Evolutionary conservation across 2,113 vertebrate species (phyloP).

Genomic region (Apodemus speciosus): DNA sequence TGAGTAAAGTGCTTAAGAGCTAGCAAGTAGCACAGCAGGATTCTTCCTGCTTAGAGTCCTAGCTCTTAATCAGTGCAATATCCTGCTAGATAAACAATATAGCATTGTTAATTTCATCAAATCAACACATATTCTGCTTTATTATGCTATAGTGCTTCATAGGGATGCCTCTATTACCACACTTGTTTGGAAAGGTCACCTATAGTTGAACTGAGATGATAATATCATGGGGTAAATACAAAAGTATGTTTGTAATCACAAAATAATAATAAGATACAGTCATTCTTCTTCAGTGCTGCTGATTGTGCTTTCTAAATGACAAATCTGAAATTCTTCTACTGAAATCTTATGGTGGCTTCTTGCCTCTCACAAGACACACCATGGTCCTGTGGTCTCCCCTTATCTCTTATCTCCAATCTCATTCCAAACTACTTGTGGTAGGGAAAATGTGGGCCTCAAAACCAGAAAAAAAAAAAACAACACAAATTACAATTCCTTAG

Average conservation of each 20-base stretch:
- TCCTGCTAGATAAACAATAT: slow-evolving; percentile 52
- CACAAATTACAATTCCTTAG: not conserved
- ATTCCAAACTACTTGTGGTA: not conserved
- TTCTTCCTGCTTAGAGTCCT: slow-evolving; percentile 40
- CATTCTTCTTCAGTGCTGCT: slow-evolving; percentile 6
- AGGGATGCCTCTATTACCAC: slow-evolving; percentile 8
- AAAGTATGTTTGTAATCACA: not conserved
- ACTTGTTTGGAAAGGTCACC: not conserved
- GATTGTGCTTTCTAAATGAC: slow-evolving; percentile 22
- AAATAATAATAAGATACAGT: slow-evolving; percentile 25
- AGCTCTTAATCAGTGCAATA: slow-evolving; percentile 37
- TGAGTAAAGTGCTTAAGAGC: slow-evolving; percentile 55
- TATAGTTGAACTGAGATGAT: slow-evolving; percentile 18
- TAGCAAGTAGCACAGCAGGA: not conserved
- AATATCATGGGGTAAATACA: not conserved
- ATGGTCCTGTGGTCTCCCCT: not conserved
- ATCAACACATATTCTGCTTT: slow-evolving; percentile 14
- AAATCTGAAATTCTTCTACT: slow-evolving; percentile 9
- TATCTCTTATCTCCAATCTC: not conserved
- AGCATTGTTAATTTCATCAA: slow-evolving; percentile 44
- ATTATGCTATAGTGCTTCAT: not conserved
- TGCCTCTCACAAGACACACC: not conserved
- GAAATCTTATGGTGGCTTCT: not conserved
- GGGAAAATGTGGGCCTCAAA: slow-evolving; percentile 7
- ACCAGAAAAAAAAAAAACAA: not conserved